Evolutionary conservation across 2,888 invertebrate species (phyloP).

Genomic region (Synanthedon tipuliformis): DNA sequence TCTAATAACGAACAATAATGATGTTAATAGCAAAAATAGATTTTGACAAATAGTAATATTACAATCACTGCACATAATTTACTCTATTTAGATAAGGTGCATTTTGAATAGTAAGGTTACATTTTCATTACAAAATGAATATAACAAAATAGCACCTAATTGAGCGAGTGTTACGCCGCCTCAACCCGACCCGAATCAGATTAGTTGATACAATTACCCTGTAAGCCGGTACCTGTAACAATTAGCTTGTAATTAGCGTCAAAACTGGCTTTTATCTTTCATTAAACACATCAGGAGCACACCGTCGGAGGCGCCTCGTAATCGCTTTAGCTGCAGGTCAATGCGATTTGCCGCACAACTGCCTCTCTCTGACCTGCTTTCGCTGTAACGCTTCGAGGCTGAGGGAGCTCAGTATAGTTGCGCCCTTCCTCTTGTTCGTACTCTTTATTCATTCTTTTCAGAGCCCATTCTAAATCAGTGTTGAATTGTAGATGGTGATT

Average conservation of each 20-base stretch:
- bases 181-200: neutral
- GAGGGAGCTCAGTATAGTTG: neutral
- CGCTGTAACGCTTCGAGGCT: slow-evolving; percentile 1
- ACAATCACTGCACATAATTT: no score
- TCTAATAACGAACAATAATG: no score
- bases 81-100: no score
- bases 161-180: no score
- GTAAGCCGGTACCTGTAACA: neutral
- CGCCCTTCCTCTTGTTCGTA: neutral
- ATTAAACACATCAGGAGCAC: slow-evolving; percentile 8
- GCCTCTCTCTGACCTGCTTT: slow-evolving; percentile 35
- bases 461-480: neutral
- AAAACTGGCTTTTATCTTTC: slow-evolving; percentile 4
- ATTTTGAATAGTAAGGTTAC: no score
- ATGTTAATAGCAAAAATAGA: no score
- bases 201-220: neutral
- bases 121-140: no score
- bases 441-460: neutral
- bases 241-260: slow-evolving; percentile 3
- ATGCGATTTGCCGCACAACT: slow-evolving; percentile 19
- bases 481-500: neutral
- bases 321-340: slow-evolving; percentile 23
- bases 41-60: no score
- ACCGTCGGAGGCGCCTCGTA: slow-evolving; percentile 6
- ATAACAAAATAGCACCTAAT: no score